Conservation (phyloP, 2,113 vertebrate species). For the Hemibagrus wyckioides region DNA sequence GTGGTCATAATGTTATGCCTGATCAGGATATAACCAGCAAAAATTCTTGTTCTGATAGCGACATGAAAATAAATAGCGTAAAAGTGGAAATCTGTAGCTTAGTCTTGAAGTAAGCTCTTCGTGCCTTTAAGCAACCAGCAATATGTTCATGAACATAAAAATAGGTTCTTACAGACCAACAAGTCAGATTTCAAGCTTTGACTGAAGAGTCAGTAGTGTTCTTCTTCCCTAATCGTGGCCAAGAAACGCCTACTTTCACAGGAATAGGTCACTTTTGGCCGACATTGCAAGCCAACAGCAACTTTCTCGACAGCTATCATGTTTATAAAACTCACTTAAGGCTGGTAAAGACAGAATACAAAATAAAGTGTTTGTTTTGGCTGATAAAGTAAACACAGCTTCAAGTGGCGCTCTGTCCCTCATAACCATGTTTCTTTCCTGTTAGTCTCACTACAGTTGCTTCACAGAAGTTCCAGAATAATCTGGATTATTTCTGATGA, state of each 20-base stretch:
- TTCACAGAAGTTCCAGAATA: neutral
- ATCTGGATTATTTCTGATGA: neutral
- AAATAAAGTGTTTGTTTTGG: neutral
- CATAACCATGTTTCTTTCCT: neutral
- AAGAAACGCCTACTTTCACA: neutral
- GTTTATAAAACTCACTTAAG: neutral
- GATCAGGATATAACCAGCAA: too few relatives aligned
- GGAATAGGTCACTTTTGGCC: neutral
- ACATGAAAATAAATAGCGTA: neutral
- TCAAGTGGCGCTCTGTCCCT: neutral
- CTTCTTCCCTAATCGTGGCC: neutral
- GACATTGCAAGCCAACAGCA: neutral
- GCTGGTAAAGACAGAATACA: neutral
- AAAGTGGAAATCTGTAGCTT: neutral
- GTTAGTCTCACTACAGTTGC: neutral
- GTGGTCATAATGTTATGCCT: too few relatives aligned
- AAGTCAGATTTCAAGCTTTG: neutral
- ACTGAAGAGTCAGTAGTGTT: neutral
- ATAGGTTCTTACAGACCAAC: neutral
- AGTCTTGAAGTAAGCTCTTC: neutral
- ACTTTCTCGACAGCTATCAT: neutral
- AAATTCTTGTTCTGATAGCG: neutral
- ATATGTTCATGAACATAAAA: neutral
- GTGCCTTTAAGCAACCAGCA: neutral
- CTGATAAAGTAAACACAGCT: neutral